Base-by-base conservation (phyloP, 2,797 vertebrate species). In the Craterocephalus amniculus region DNA sequence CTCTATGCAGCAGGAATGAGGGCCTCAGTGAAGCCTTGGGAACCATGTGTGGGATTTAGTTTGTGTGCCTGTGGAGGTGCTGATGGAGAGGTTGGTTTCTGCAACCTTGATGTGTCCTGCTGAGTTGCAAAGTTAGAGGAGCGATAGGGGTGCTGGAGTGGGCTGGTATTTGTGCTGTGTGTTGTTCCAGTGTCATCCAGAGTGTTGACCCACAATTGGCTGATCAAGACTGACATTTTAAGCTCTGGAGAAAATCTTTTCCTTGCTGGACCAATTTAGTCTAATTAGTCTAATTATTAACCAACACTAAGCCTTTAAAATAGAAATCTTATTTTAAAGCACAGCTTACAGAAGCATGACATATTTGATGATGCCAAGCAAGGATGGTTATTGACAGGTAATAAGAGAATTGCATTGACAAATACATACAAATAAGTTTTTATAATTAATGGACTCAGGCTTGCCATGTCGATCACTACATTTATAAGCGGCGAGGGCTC, bases 61-160 rank as follows among this genome's bases (percentile, higher is more conserved):
- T 31, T 76, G 56, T 77, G 56, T 65, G 58, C 63, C 18, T 63
- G 59, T 73, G 43, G 59, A 89, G 83, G 79, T 89, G 89, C 88
- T 91, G 91, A 92, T 86, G 81, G 79, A 90, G 87, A 83, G 68
- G 77, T 87, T 86, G 71, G 75, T 79, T 76, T 83, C 83, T 66
- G 77, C 24, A 86, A 88, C 91, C 89, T 92, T 92, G 80, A 78
- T 62, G 69, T 68, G 83, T 91, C 87, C 85, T 83, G 82, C 89
- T 83, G 87, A 89, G 83, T 85, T 86, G 89, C 86, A 81, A 80
- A 88, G 80, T 88, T 81, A 89, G 79, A 67, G 75, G 78, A 82
- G 72, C 67, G 66, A 67, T 61, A 29, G 71, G 59, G 52, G 31
- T 45, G 13, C 67, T 65, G 16, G 29, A 74, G 69, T 79, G 65